Base-by-base conservation (phyloP, 2,888 invertebrate species). In the Drosophila emarginata region DNA sequence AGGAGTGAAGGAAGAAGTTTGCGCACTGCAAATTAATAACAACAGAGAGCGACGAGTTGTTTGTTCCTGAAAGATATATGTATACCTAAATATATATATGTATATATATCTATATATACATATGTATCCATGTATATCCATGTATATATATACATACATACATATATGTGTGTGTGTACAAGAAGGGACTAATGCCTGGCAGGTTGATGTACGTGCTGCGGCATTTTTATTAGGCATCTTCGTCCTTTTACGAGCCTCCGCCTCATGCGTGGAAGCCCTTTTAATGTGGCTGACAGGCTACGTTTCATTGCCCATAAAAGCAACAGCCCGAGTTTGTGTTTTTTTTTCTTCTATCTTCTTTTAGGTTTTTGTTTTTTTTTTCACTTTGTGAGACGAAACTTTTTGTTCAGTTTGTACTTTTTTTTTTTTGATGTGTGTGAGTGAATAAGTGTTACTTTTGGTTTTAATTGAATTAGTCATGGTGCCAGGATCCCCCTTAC, bases 171-270 rank as follows among this genome's bases (percentile, higher is more conserved):
- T 61, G 69, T 52, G 26, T 37, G 63, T 64, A 45, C 72, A 70
- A 68, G 80, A 78, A 76, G 59, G 45, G 77, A 63, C 83, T 82
- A 82, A 82, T 85, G 86, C 74, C 86, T 74, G 73, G 45, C 72
- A 84, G 83, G 82, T 81, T 85, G 86, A 79, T 54, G 86, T 83
- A 87, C 87, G 89, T 87, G 89, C 88, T 79, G 86, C 53, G 87
- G 87, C 86, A 87, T 87, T 87, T 87, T 87, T 87, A 87, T 87
- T 89, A 86, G 87, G 83, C 83, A 71, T 77, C 77, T 45, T 45
- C 45, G 72, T 61, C 69, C 72, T 83, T 87, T 85, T 86, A 88
- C 76, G 88, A 88, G 77, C 66, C 67, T 28, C 26, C 26, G 59
- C 64, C 21, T 45, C 45, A 45, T 62, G 54, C 64, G 61, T 64